Percentiles rank a stretch among this genome's conserved stretches.
phyloP scores from a whole-genome alignment of 1,140 invertebrate species.

The Leptinotarsa lineolata region DNA sequence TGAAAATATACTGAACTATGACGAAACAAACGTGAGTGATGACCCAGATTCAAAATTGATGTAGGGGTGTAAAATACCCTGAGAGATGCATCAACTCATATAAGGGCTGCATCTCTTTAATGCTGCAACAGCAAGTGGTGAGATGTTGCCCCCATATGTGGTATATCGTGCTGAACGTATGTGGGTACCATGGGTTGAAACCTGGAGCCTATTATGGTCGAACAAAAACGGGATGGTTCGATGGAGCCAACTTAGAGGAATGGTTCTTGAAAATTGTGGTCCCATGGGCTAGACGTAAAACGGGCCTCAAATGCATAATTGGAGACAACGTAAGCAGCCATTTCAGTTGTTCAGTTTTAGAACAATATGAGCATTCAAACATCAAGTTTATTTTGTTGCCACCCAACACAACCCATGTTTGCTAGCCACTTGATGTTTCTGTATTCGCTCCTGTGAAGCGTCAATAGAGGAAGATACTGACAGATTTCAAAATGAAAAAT shows the following conservation, averaged over 20 bases:
- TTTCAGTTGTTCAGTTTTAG: background rate
- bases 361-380: background rate
- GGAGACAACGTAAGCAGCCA: background rate
- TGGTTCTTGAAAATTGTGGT: too few species aligned
- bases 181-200: background rate
- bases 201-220: too few species aligned
- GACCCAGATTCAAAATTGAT: slow-evolving; percentile 52
- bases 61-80: slow-evolving; percentile 50
- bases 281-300: background rate
- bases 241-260: too few species aligned
- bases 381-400: background rate
- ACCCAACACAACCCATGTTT: background rate
- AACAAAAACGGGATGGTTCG: too few species aligned
- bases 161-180: slow-evolving; percentile 7
- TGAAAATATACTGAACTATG: slow-evolving; percentile 50
- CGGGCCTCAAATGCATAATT: background rate
- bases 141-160: background rate
- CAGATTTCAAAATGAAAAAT: background rate
- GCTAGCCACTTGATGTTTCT: background rate
- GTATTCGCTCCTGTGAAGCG: background rate
- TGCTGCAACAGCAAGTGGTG: slow-evolving; percentile 18
- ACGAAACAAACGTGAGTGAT: slow-evolving; percentile 56
- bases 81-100: slow-evolving; percentile 49
- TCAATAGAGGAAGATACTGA: background rate
- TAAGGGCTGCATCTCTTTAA: slow-evolving; percentile 17